A percentile compares a stretch with the other conserved stretches of the same genome.
Conservation (phyloP, 2,888 invertebrate genomes). For the Napeogenes sylphis region DNA sequence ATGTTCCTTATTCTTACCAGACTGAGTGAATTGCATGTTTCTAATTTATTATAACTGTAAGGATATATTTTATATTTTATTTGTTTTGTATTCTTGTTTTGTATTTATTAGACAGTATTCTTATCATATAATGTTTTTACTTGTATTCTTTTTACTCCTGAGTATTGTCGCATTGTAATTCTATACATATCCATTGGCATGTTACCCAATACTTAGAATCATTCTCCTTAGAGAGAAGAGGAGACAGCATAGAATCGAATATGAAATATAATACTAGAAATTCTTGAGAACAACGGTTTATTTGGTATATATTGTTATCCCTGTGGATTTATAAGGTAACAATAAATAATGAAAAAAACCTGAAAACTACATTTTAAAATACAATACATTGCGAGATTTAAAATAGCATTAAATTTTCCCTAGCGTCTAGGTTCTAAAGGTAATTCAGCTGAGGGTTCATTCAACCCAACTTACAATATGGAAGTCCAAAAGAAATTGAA, state of each 20-base stretch:
- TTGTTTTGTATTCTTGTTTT: background rate
- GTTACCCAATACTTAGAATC: conserved; percentile 1
- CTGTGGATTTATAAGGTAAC: too few species aligned
- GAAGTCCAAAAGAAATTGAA: conserved; percentile 61
- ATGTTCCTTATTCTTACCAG: background rate
- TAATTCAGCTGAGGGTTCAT: background rate
- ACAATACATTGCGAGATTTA: too few species aligned
- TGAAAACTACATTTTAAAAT: too few species aligned
- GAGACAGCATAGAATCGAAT: background rate
- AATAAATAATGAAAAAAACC: too few species aligned
- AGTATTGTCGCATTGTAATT: background rate
- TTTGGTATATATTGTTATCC: too few species aligned
- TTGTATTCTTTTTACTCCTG: background rate
- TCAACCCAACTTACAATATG: conserved; percentile 24
- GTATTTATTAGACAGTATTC: too few species aligned
- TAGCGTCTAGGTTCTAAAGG: too few species aligned
- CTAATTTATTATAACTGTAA: background rate
- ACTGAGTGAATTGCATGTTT: conserved; percentile 4
- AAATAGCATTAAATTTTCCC: too few species aligned
- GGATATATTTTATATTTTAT: background rate
- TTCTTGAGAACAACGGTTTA: too few species aligned
- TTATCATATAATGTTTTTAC: too few species aligned
- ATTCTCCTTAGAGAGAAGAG: background rate
- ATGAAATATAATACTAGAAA: background rate
- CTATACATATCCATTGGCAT: conserved; percentile 1